Conservation (phyloP, 2,888 invertebrate genomes). For the Tipula lateralis region DNA sequence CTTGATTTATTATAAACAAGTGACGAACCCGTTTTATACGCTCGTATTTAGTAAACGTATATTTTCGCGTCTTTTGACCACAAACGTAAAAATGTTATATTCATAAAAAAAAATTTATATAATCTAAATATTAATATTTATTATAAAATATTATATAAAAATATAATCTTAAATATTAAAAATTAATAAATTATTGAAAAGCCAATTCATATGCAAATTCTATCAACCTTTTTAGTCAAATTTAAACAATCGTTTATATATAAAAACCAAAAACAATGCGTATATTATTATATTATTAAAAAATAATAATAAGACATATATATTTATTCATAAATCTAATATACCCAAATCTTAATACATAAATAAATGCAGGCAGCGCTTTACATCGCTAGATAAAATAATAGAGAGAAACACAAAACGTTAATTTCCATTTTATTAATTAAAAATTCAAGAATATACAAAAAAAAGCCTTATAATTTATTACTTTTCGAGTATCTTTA, state of each 20-base stretch:
- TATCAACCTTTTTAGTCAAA: not conserved
- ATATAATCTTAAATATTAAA: not conserved
- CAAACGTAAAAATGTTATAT: not conserved
- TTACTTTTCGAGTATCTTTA: not conserved
- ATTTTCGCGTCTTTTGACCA: not conserved
- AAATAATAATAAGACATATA: not conserved
- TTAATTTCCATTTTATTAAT: slow-evolving; percentile 19
- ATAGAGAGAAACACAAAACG: not conserved
- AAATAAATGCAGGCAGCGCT: not conserved
- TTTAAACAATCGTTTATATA: not conserved
- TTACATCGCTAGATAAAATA: not conserved
- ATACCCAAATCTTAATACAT: not conserved
- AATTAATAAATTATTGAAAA: not conserved
- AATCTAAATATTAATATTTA: slow-evolving; percentile 11
- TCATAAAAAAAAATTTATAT: not conserved
- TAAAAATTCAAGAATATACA: not conserved
- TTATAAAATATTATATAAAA: not conserved
- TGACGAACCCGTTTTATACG: not conserved
- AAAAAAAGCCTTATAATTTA: not conserved
- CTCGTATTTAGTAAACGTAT: not conserved
- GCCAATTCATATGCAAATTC: not conserved
- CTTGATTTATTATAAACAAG: not conserved
- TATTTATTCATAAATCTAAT: not conserved
- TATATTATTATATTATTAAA: not conserved
- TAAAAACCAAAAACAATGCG: not conserved